These are phyloP conservation scores for Morus bassanus DNA, from an alignment of 2,797 vertebrate species.

Conservation along the genomic window DNA sequence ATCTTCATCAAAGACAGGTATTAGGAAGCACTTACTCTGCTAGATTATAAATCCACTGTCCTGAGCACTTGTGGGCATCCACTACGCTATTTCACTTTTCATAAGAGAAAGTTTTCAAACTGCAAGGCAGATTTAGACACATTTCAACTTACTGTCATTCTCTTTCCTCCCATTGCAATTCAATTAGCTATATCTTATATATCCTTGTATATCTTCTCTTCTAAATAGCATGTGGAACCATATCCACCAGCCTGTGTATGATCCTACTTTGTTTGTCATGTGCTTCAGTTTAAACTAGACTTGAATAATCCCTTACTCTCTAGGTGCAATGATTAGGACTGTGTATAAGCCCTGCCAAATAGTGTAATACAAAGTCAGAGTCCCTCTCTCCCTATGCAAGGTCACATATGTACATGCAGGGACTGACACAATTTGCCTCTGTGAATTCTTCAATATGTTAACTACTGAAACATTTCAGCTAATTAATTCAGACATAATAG, in stretches of 20 bases:
- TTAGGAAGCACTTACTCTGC: neutral
- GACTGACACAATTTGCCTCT: neutral
- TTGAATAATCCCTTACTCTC: neutral
- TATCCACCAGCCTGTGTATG: neutral
- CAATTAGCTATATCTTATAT: neutral
- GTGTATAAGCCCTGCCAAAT: neutral
- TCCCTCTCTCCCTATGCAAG: neutral
- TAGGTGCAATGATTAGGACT: neutral
- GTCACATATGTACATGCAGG: neutral
- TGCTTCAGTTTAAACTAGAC: neutral
- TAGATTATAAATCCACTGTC: neutral
- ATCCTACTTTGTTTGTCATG: neutral
- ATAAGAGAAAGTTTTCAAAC: neutral
- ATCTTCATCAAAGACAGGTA: neutral
- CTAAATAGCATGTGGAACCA: neutral
- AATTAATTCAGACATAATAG: constrained; percentile 7
- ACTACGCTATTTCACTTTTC: neutral
- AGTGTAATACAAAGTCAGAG: neutral
- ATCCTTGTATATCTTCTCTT: neutral
- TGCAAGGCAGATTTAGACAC: neutral
- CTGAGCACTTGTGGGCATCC: neutral
- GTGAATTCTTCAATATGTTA: constrained; percentile 22
- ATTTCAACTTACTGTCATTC: neutral
- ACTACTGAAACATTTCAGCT: neutral
- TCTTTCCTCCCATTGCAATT: neutral